Conservation (phyloP, 2,888 invertebrate species). For the Automeris io region DNA sequence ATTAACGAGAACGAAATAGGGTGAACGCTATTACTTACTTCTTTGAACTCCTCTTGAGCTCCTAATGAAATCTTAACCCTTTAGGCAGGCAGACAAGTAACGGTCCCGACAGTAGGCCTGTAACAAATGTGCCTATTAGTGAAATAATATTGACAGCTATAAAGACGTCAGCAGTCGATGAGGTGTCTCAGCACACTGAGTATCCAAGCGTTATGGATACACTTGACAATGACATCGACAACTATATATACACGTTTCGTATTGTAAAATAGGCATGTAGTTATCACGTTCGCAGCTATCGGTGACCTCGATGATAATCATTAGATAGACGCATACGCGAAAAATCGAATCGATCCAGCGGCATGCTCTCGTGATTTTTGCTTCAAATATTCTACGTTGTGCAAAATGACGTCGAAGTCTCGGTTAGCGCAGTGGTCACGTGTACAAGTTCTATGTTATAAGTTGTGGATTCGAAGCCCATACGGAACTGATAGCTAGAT, state of each 20-base stretch:
- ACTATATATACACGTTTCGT: background rate
- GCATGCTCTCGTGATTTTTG: too few species aligned
- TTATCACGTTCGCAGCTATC: slow-evolving; percentile 1
- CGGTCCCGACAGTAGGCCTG: slow-evolving; percentile 61
- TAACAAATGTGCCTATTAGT: slow-evolving; percentile 37
- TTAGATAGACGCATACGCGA: background rate
- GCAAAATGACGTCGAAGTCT: too few species aligned
- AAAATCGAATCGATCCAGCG: too few species aligned
- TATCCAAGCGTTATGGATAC: slow-evolving; percentile 4
- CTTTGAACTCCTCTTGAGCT: slow-evolving; percentile 70
- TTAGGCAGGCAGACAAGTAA: slow-evolving; percentile 64
- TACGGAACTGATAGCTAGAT: too few species aligned
- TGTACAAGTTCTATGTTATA: too few species aligned
- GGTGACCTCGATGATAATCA: slow-evolving; percentile 3
- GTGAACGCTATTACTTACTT: slow-evolving; percentile 62
- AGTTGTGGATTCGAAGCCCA: too few species aligned
- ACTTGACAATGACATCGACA: slow-evolving; percentile 9
- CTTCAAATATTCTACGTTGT: too few species aligned
- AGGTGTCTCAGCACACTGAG: slow-evolving; percentile 2
- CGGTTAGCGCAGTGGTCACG: too few species aligned
- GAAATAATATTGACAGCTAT: background rate
- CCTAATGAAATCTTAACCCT: slow-evolving; percentile 70
- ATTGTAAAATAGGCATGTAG: slow-evolving; percentile 1
- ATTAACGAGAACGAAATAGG: slow-evolving; percentile 17
- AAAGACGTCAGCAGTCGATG: background rate